phyloP scores from a whole-genome alignment of 2,797 vertebrate species.

The Chaenodraco wilsoni region DNA sequence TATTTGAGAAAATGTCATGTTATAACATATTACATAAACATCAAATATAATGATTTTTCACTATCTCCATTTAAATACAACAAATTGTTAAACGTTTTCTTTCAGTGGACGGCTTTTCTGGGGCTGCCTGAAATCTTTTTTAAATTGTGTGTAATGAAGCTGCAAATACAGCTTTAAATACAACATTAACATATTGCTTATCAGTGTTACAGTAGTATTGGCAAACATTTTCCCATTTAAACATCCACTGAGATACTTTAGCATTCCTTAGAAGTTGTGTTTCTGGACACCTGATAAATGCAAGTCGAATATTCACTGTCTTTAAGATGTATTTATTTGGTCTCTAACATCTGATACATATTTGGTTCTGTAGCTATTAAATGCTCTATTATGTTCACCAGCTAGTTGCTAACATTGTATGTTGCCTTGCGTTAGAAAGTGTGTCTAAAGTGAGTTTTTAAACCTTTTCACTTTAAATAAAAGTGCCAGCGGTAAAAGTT shows the following conservation, averaged over 20 bases:
- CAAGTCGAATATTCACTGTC: neutral
- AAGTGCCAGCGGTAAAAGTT: neutral
- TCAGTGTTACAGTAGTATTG: neutral
- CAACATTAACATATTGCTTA: neutral
- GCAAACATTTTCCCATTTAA: neutral
- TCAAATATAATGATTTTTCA: neutral
- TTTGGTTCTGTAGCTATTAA: neutral
- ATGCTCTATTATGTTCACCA: neutral
- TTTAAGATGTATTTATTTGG: neutral
- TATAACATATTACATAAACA: conserved; percentile 1
- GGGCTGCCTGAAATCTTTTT: conserved; percentile 7
- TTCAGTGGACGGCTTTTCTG: neutral
- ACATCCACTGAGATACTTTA: neutral
- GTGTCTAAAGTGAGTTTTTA: neutral
- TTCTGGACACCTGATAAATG: neutral
- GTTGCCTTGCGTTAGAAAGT: neutral
- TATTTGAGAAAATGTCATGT: neutral
- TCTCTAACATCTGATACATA: neutral
- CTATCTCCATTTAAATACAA: neutral
- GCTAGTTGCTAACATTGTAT: neutral
- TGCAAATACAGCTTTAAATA: neutral
- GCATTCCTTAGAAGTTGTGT: neutral
- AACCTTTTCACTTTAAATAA: neutral
- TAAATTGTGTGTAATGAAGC: conserved; percentile 3
- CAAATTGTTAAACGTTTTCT: neutral